Evolutionary conservation across 2,113 vertebrate genomes (phyloP), one percentile per base, ranked within the genome.

Genomic region (Ardeotis arabs): DNA sequence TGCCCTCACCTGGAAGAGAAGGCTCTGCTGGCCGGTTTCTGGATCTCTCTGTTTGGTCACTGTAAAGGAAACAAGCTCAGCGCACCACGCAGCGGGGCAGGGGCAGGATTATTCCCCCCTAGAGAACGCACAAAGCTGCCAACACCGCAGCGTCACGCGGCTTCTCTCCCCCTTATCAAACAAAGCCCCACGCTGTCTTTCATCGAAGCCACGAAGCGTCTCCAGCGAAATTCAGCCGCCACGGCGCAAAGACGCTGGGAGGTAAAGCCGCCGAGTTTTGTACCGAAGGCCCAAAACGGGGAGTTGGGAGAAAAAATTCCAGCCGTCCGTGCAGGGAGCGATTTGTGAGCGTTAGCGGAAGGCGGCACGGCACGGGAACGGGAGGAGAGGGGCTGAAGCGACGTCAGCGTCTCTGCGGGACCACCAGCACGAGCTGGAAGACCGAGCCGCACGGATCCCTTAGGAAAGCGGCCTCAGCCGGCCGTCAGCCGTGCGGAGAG

Each of bases 1-100:
- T 9, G 39, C 16, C 31, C 96, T 96, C 93, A 99, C 99, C 99
- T 99, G 99, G 96, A 99, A 99, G 17, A 99, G 99, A 75, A 99
- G 98, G 77, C 99, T 99, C 97, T 99, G 99, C 85, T 99, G 99
- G 55, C 99, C 98, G 13, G 96, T 98, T 96, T 99, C 99, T 13
- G 98, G 98, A 88, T 99, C 99, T 80, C 99, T 98, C 97, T 99
- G 99, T 94, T 99, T 99, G 66, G 99, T 99, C 69, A 99, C 99
- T 99, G 92, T 12, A 84, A 79, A 96, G 29, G 44, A 50, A 80
- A n/a, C 2, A 27, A 83, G 24, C 21, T 94, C 45, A 93, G 59
- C 12, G 41, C 7, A 17, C 9, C 12, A 27, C 12, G 8, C 1
- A 53, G 24, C 27, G 59, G 16, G 29, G 18, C 29, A 21, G 69